Evolutionary conservation across 64 coral and sea anemone species (phyloP).

Genomic region (Porites australiensis): DNA sequence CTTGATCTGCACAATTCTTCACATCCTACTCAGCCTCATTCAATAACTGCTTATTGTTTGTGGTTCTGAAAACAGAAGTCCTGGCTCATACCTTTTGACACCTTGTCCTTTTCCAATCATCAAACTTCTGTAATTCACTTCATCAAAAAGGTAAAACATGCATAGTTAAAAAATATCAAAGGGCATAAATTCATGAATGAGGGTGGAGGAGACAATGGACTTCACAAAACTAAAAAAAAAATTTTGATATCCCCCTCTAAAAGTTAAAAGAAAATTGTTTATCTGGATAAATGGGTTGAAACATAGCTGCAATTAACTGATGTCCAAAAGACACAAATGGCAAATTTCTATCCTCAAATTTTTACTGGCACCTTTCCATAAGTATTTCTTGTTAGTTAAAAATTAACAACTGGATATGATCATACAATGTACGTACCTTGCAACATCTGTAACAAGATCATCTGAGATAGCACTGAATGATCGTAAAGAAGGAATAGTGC

Average conservation of each 20-base stretch:
- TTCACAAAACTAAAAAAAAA: no score
- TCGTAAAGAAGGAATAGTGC: neutral
- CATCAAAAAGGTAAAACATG: neutral
- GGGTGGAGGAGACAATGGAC: no score
- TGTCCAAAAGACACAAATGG: no score
- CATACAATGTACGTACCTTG: slow-evolving; percentile 39
- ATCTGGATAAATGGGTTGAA: no score
- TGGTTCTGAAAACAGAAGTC: neutral
- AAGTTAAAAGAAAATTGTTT: no score
- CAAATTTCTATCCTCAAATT: no score
- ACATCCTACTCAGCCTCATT: no score
- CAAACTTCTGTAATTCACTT: slow-evolving; percentile 69
- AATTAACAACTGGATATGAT: neutral
- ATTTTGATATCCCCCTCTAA: no score
- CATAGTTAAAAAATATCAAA: neutral
- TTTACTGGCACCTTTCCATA: no score
- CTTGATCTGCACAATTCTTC: no score
- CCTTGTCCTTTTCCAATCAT: slow-evolving; percentile 59
- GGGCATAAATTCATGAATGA: neutral
- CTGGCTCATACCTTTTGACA: slow-evolving; percentile 62
- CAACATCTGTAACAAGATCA: slow-evolving; percentile 18
- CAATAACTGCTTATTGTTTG: no score
- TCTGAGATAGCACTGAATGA: slow-evolving; percentile 21
- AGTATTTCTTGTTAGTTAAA: neutral
- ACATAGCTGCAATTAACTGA: no score